Base-by-base conservation (phyloP, 2,113 vertebrate species). In the Tursiops truncatus region DNA sequence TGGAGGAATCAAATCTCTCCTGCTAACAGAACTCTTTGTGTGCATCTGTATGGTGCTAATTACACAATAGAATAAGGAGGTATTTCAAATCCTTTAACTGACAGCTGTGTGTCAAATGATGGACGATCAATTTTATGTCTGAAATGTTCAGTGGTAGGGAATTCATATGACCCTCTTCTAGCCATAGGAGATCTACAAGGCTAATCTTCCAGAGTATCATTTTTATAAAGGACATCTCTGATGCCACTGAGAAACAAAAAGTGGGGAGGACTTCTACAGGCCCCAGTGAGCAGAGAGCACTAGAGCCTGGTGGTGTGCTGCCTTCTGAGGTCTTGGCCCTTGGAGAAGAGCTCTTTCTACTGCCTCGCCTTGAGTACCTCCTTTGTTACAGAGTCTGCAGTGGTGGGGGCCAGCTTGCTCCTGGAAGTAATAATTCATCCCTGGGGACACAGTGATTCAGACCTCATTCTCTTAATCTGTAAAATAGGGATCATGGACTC, bases 1-100 rank as follows among this genome's bases (percentile, higher is more conserved):
- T 21, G 33, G 67, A 88, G 81, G 95, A 94, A 81, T 96, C 96
- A 58, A 58, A 88, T 89, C 76, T 83, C 36, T 92, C 53, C 92
- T 73, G 80, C 92, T 95, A 95, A 97, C 92, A 96, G 90, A 87
- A 92, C 60, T 44, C 97, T 98, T 98, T 98, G 89, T 98, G 23
- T 81, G 50, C 62, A 53, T 97, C 65, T 92, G 80, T 87, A 33
- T 86, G 62, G 36, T 94, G 60, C 44, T 84, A 56, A 91, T 83
- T 77, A 28, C 13, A 60, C 74, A 90, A 50, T 36, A 67, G 96
- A 95, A 96, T 76, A 96, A 96, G 63, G 94, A 87, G 74, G 87
- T 74, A 47, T 77, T 97, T 89, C 68, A 93, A 14, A 91, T 93
- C 56, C 65, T 93, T 85, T 89, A 74, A 96, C 88, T 92, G 91